Evolutionary conservation across 2,888 invertebrate species (phyloP).

Genomic region (Ametastegia equiseti): DNA sequence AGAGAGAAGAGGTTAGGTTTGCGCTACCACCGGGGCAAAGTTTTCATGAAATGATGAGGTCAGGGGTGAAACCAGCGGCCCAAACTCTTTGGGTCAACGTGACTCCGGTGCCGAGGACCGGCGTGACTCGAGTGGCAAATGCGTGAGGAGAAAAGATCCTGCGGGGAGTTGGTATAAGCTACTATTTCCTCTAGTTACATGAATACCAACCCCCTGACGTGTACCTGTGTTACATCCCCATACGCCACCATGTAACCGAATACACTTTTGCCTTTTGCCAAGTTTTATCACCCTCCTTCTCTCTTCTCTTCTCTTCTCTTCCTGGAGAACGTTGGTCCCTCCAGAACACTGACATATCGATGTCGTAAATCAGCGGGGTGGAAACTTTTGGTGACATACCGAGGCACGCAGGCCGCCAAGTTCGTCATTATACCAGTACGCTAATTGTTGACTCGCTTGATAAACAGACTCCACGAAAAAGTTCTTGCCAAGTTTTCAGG

Average conservation of each 20-base stretch:
- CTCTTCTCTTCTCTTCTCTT: too few species aligned
- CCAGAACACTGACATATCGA: constrained; percentile 6
- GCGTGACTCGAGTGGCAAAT: constrained; percentile 31
- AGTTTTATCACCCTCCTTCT: not conserved
- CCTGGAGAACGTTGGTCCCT: too few species aligned
- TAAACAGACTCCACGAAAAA: constrained; percentile 45
- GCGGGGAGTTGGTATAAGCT: too few species aligned
- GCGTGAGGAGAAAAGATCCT: constrained; percentile 3
- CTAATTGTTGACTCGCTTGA: constrained; percentile 25
- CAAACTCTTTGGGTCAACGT: constrained; percentile 44
- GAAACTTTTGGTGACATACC: constrained; percentile 34
- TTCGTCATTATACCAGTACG: constrained; percentile 28
- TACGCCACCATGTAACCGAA: constrained; percentile 3
- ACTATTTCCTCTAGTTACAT: constrained; percentile 8
- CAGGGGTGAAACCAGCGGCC: constrained; percentile 38
- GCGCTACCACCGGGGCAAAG: constrained; percentile 21
- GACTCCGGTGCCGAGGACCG: constrained; percentile 17
- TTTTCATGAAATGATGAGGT: constrained; percentile 44
- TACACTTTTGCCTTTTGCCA: not conserved
- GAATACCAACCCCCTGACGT: not conserved
- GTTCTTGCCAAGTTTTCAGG: constrained; percentile 50
- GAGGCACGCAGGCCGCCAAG: constrained; percentile 44
- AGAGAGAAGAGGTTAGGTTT: not conserved
- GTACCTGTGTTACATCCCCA: not conserved
- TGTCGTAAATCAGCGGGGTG: constrained; percentile 26